Conservation (phyloP, 2,797 vertebrate genomes). For the Phataginus tricuspis region DNA sequence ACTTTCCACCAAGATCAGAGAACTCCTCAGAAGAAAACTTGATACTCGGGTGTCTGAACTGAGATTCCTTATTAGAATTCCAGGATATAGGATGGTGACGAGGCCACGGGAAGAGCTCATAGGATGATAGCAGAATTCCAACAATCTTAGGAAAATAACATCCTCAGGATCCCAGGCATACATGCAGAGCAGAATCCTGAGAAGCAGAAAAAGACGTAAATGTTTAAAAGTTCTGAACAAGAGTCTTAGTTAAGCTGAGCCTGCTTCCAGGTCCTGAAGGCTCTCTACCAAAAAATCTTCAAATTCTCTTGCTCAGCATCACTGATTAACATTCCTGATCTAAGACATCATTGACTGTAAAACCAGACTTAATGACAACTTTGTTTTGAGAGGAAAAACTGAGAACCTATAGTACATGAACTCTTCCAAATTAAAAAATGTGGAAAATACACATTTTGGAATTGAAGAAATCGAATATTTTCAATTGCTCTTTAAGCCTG, state of each 20-base stretch:
- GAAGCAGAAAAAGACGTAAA: slow-evolving; percentile 36
- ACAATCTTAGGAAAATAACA: background rate
- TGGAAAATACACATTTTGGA: background rate
- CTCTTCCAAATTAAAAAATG: background rate
- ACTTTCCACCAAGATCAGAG: background rate
- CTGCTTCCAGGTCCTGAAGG: background rate
- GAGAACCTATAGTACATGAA: background rate
- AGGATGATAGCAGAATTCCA: background rate
- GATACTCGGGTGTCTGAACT: background rate
- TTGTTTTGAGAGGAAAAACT: background rate
- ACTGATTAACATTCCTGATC: background rate
- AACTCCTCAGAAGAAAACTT: background rate
- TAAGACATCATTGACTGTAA: background rate
- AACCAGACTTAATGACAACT: background rate
- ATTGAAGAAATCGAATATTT: background rate
- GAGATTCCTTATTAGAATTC: background rate
- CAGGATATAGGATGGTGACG: background rate
- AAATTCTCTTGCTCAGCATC: background rate
- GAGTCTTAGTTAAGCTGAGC: background rate
- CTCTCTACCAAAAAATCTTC: background rate
- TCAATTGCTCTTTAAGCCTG: background rate
- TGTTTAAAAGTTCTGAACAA: background rate
- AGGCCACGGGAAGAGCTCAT: background rate
- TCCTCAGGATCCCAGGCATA: background rate
- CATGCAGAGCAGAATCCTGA: background rate